A percentile compares a stretch with the other conserved stretches of the same genome.
phyloP scores from a whole-genome alignment of 1,140 invertebrate species.

The Heliothis subflexa region DNA sequence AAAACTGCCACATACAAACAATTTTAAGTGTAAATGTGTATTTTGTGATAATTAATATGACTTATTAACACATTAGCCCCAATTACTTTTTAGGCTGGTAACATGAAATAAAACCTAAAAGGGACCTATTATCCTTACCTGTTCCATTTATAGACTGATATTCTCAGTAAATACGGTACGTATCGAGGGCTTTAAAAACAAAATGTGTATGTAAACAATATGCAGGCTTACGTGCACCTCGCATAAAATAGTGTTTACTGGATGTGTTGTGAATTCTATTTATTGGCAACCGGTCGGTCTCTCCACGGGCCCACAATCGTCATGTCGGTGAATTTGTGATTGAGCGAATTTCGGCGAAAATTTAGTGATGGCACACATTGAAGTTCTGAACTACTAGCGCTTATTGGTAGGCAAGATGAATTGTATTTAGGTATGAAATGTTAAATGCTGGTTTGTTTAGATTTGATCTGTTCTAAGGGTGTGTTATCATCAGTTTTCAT shows the following conservation, averaged over 20 bases:
- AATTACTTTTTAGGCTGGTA: too few species aligned
- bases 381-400: background rate
- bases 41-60: too few species aligned
- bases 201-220: constrained; percentile 20
- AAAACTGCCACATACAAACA: too few species aligned
- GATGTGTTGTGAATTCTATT: constrained; percentile 8
- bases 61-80: too few species aligned
- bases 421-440: too few species aligned
- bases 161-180: background rate
- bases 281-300: background rate
- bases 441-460: too few species aligned
- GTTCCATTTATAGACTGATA: background rate
- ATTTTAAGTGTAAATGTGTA: too few species aligned
- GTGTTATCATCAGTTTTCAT: too few species aligned
- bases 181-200: constrained; percentile 22
- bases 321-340: background rate
- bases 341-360: background rate
- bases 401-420: background rate
- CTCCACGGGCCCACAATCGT: background rate
- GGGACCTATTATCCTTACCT: background rate
- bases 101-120: too few species aligned
- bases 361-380: background rate
- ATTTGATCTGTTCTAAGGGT: too few species aligned
- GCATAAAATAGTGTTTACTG: constrained; percentile 14
- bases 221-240: constrained; percentile 4